These are phyloP conservation scores for Diachrysia chrysitis DNA, from an alignment of 2,888 invertebrate species.

Conservation along the genomic window DNA sequence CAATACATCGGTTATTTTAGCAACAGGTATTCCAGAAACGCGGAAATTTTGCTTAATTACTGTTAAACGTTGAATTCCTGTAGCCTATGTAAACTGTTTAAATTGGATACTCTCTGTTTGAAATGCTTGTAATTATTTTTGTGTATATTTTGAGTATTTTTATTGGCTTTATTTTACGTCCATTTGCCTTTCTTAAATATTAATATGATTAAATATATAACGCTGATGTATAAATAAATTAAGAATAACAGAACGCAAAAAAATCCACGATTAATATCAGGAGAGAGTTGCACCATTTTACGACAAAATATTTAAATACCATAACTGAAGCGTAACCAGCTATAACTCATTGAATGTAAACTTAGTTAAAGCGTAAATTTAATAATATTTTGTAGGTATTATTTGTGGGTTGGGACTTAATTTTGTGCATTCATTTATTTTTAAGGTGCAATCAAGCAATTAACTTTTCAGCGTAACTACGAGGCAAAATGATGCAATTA, in stretches of 20 bases:
- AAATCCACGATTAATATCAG: too few species aligned
- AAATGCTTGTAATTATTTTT: background rate
- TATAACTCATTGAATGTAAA: too few species aligned
- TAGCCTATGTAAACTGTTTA: background rate
- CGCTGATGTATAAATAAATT: too few species aligned
- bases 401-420: background rate
- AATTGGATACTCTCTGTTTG: background rate
- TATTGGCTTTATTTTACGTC: too few species aligned
- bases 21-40: constrained; percentile 28
- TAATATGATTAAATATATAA: too few species aligned
- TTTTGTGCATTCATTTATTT: constrained; percentile 25
- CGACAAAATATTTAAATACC: too few species aligned
- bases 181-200: too few species aligned
- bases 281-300: too few species aligned
- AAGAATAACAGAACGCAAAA: too few species aligned
- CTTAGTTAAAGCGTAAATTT: too few species aligned
- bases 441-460: constrained; percentile 13
- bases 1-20: constrained; percentile 20
- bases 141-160: too few species aligned
- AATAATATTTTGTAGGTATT: too few species aligned
- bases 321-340: background rate
- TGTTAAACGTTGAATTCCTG: background rate
- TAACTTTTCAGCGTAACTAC: constrained; percentile 28
- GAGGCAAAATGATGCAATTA: constrained; percentile 33
- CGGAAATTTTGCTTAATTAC: constrained; percentile 15